These are phyloP conservation scores for Neopelma chrysocephalum DNA, from an alignment of 2,797 vertebrate species.

Conservation along the genomic window DNA sequence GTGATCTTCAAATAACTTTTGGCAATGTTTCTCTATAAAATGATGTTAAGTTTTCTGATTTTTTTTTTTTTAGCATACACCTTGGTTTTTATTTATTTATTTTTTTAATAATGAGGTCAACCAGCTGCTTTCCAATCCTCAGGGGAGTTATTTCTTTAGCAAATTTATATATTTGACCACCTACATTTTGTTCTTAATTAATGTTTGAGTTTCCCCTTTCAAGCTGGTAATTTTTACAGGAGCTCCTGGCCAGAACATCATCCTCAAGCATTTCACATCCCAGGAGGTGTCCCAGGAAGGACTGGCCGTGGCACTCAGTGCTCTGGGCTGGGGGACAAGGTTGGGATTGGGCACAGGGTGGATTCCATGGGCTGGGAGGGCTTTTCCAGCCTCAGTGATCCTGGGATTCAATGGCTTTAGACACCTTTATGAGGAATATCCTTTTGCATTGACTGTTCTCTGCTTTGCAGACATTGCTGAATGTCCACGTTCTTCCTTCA, in stretches of 20 bases:
- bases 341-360: background rate
- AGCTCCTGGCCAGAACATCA: background rate
- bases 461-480: background rate
- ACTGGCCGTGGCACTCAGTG: background rate
- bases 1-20: conserved; percentile 39
- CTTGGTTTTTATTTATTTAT: background rate
- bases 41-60: background rate
- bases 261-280: background rate
- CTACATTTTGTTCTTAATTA: background rate
- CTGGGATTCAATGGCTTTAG: background rate
- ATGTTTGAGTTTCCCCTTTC: background rate
- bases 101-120: background rate
- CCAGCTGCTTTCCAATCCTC: background rate
- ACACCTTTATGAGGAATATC: background rate
- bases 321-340: background rate
- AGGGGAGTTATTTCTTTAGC: background rate
- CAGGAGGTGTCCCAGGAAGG: background rate
- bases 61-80: background rate
- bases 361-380: background rate
- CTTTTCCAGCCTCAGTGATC: background rate
- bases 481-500: background rate
- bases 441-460: background rate
- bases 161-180: background rate
- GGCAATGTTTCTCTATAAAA: background rate
- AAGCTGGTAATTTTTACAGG: background rate